A percentile compares a stretch with the other conserved stretches of the same genome.
Conservation (phyloP, 2,797 vertebrate species). For the Catharus ustulatus region DNA sequence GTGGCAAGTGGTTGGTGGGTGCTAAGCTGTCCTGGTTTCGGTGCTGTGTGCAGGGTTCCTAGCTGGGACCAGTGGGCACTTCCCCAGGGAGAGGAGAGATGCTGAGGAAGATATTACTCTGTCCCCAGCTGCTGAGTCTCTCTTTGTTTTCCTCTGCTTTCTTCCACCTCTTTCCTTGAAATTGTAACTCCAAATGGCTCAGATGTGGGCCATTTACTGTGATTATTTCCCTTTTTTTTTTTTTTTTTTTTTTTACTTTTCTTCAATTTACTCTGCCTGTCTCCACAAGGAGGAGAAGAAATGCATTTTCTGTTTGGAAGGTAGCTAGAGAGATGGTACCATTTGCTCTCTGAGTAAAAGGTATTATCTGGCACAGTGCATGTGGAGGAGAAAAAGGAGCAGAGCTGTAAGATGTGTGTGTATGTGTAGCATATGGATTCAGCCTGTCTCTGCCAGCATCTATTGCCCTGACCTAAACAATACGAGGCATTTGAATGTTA, state of each 20-base stretch:
- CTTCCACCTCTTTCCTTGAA: conserved; percentile 43
- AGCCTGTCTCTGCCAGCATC: neutral
- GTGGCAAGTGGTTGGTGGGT: neutral
- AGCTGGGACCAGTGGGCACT: neutral
- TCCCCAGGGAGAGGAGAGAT: neutral
- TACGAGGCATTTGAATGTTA: conserved; percentile 47
- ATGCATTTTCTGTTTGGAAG: conserved; percentile 15
- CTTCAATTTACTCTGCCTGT: conserved; percentile 46
- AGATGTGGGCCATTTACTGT: conserved; percentile 47
- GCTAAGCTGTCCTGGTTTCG: neutral
- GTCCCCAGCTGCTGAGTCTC: neutral
- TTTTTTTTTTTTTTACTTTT: conserved; percentile 38
- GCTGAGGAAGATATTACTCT: neutral
- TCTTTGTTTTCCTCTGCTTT: conserved; percentile 34
- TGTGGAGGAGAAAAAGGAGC: neutral
- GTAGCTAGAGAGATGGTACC: neutral
- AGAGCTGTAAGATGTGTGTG: neutral
- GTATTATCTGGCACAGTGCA: conserved; percentile 6
- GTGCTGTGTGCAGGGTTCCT: neutral
- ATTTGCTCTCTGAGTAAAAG: conserved; percentile 32
- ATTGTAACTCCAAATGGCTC: conserved; percentile 34
- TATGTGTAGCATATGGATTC: neutral
- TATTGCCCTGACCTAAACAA: neutral
- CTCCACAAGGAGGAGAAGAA: neutral
- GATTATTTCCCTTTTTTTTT: conserved; percentile 29